A percentile compares a stretch with the other conserved stretches of the same genome.
phyloP scores from a whole-genome alignment of 2,113 vertebrate species.

The Colinus virginianus region DNA sequence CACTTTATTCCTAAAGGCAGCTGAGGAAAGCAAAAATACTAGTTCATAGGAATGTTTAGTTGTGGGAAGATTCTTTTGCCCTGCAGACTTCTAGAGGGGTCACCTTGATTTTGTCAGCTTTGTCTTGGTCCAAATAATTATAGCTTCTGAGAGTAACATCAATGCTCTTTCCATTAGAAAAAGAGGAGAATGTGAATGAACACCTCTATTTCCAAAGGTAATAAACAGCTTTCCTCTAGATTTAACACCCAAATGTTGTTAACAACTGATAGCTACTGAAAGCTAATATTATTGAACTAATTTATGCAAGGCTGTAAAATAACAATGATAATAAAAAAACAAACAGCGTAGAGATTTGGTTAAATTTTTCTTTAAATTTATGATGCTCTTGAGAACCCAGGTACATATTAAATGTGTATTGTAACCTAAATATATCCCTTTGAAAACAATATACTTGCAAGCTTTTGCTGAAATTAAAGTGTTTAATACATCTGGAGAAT shows the following conservation, averaged over 20 bases:
- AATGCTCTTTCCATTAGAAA: neutral
- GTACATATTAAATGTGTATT: neutral
- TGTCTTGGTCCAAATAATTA: neutral
- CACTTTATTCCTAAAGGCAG: neutral
- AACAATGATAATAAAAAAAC: neutral
- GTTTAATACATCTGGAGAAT: neutral
- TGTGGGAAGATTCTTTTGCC: neutral
- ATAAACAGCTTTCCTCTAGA: neutral
- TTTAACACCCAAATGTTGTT: neutral
- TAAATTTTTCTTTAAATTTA: neutral
- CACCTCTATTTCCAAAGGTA: neutral
- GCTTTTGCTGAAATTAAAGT: neutral
- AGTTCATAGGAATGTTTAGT: neutral
- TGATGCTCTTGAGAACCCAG: neutral
- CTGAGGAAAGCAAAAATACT: neutral
- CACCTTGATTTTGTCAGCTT: neutral
- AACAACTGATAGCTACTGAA: neutral
- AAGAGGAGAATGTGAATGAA: neutral
- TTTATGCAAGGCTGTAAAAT: neutral
- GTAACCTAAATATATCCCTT: neutral
- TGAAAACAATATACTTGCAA: neutral
- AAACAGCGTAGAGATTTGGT: neutral
- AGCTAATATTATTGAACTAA: neutral
- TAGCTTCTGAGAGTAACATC: neutral
- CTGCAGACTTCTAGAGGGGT: neutral